Conservation (phyloP, 2,888 invertebrate species). For the Strigamia crassipes region DNA sequence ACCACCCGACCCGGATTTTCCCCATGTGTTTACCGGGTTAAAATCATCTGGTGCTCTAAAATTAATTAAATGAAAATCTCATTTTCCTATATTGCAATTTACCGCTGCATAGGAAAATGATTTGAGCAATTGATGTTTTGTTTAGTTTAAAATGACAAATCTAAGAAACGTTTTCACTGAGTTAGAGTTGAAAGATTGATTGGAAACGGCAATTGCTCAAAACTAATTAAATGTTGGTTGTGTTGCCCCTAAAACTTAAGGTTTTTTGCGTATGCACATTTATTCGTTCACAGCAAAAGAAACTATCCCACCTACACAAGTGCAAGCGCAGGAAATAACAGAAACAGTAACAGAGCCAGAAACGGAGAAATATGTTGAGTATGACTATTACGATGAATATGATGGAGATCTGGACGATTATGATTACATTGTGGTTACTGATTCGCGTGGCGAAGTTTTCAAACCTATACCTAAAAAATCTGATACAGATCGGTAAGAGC, state of each 20-base stretch:
- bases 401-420: conserved; percentile 22
- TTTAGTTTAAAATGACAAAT: not conserved
- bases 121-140: not conserved
- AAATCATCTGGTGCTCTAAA: not conserved
- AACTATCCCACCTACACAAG: not conserved
- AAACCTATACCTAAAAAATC: conserved; percentile 12
- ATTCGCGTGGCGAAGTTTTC: conserved; percentile 1
- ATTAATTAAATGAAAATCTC: not conserved
- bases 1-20: not conserved
- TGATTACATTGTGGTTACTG: conserved; percentile 26
- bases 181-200: not conserved
- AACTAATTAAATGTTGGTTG: not conserved
- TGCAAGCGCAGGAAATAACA: not conserved
- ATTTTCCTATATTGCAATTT: not conserved
- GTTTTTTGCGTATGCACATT: conserved; percentile 12
- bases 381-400: conserved; percentile 1
- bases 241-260: conserved; percentile 17
- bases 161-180: not conserved
- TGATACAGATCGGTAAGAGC: not conserved
- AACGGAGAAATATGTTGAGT: not conserved
- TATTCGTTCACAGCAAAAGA: conserved; percentile 19
- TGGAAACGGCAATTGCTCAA: not conserved
- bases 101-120: not conserved
- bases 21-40: conserved; percentile 5
- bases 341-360: no score